Evolutionary conservation across 1,140 invertebrate species (phyloP).

Genomic region (Samia ricini): DNA sequence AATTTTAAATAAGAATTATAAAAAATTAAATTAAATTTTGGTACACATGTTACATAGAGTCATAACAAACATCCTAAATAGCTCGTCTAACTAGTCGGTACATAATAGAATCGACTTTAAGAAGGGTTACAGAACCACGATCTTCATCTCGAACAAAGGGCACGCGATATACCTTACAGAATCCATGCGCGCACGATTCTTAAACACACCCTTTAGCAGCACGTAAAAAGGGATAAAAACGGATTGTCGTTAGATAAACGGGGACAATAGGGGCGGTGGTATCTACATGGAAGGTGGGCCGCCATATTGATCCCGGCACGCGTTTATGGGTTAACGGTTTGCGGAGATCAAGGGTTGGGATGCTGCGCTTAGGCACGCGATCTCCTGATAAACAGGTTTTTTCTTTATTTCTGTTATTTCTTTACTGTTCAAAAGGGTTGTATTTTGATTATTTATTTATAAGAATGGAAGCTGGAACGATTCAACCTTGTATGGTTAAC

Average conservation of each 20-base stretch:
- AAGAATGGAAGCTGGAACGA: background rate
- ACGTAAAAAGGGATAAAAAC: slow-evolving; percentile 50
- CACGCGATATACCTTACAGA: slow-evolving; percentile 68
- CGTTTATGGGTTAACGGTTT: slow-evolving; percentile 57
- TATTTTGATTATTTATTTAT: background rate
- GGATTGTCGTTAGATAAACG: slow-evolving; percentile 58
- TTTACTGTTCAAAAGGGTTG: slow-evolving; percentile 2
- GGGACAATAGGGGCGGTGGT: slow-evolving; percentile 33
- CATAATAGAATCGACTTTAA: slow-evolving; percentile 7
- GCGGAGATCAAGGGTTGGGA: slow-evolving; percentile 46
- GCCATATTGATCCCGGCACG: slow-evolving; percentile 61
- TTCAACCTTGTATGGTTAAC: background rate
- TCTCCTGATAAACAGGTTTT: slow-evolving; percentile 18
- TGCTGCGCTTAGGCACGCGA: slow-evolving; percentile 53
- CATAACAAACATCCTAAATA: background rate
- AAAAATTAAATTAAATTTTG: no score
- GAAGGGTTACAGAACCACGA: slow-evolving; percentile 29
- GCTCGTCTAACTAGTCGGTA: background rate
- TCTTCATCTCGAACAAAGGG: slow-evolving; percentile 56
- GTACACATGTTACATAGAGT: no score
- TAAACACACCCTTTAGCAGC: slow-evolving; percentile 57
- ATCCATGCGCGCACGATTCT: slow-evolving; percentile 68
- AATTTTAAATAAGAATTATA: no score
- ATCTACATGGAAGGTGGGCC: slow-evolving; percentile 45
- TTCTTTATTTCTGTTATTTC: slow-evolving; percentile 1